Evolutionary conservation across 2,888 invertebrate species (phyloP).

Genomic region (Tineola bisselliella): DNA sequence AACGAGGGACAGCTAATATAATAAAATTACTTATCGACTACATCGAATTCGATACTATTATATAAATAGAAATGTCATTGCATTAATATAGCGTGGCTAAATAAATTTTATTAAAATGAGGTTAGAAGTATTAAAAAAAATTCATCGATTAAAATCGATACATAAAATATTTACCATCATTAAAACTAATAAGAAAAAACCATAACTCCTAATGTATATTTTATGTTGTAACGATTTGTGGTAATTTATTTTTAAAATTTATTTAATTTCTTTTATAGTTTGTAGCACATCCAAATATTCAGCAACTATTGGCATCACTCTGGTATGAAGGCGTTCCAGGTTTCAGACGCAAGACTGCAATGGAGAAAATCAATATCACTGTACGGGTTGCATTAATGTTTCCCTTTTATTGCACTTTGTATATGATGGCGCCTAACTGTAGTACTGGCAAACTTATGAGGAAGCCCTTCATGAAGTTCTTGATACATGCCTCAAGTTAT

Average conservation of each 20-base stretch:
- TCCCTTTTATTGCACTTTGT: constrained; percentile 86
- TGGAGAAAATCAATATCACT: constrained; percentile 78
- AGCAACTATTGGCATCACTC: constrained; percentile 88
- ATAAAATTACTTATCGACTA: too few species aligned
- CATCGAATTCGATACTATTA: too few species aligned
- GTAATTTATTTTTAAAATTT: neutral
- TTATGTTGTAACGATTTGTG: too few species aligned
- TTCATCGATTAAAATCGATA: too few species aligned
- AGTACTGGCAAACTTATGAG: constrained; percentile 83
- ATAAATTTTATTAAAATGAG: too few species aligned
- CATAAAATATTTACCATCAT: too few species aligned
- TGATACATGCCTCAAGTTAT: constrained; percentile 94
- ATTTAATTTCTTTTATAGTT: constrained; percentile 66
- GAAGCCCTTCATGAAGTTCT: constrained; percentile 96
- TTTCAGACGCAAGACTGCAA: constrained; percentile 82
- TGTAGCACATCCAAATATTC: constrained; percentile 95
- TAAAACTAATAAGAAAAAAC: too few species aligned
- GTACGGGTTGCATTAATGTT: constrained; percentile 82
- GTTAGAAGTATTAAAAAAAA: too few species aligned
- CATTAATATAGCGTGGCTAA: too few species aligned
- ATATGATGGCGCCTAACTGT: constrained; percentile 87
- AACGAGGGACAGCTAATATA: too few species aligned
- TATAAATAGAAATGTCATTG: too few species aligned
- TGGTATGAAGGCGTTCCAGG: constrained; percentile 98
- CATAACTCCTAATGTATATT: too few species aligned